Base-by-base conservation (phyloP, 2,888 invertebrate species). In the Neria commutata region DNA sequence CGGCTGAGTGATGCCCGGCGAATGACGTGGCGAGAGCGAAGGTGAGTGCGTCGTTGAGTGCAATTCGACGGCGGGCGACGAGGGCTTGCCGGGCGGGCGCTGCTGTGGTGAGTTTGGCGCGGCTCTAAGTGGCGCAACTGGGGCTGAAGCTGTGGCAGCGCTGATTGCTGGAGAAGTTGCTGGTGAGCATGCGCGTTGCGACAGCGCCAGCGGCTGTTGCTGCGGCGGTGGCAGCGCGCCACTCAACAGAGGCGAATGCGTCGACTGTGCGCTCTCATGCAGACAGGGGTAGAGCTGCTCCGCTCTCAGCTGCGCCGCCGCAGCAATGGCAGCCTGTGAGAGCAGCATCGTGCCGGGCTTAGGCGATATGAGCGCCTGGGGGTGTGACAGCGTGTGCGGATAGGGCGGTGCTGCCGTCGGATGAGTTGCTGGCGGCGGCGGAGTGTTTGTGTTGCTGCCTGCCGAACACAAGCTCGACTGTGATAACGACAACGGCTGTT, bases 171-270 rank as follows among this genome's bases (percentile, higher is more conserved):
- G 5, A 25, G 48, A n/a, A 17, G 10, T 49, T 26, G 26, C 14
- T 11, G 67, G 58, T 25, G 62, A 40, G 19, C 48, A 48, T n/a
- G 58, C 55, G 47, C 71, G 66, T 47, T 69, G 67, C 33, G n/a
- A n/a, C n/a, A 70, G 40, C 11, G 67, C 61, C 1, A 71, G 60
- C 1, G 75, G 77, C 46, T 78, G 74, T 49, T 76, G 72, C 59
- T 77, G 78, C 21, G 74, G 75, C 42, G 73, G 75, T 37, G 72
- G 69, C 52, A 73, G 54, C 29, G 68, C 68, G 8, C 59, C 37
- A 34, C 56, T 54, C 42, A 60, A 54, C 3, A 62, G 37, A 34
- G 64, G 56, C 21, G 17, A 23, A 14, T 5, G 14, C 11, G 10
- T 19, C 23, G 46, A 23, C 11, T 21, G 21, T 21, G 5, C 11